Conservation (phyloP, 2,888 invertebrate species). For the Eledone cirrhosa region DNA sequence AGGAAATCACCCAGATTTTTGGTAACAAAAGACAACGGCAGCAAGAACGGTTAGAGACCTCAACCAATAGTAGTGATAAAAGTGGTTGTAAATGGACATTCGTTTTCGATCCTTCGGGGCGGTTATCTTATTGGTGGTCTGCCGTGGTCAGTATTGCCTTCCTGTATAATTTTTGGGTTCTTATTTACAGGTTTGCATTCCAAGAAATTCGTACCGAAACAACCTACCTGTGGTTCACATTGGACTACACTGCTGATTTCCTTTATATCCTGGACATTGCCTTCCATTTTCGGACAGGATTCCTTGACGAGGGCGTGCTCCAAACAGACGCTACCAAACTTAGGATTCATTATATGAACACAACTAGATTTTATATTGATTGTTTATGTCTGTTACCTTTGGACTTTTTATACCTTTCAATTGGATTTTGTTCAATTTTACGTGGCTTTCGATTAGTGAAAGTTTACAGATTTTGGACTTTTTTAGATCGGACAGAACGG, state of each 20-base stretch:
- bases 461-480: slow-evolving; percentile 97
- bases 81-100: slow-evolving; percentile 79
- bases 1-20: slow-evolving; percentile 67
- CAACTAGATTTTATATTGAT: slow-evolving; percentile 97
- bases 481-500: slow-evolving; percentile 96
- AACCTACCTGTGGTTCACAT: slow-evolving; percentile 91
- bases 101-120: slow-evolving; percentile 97
- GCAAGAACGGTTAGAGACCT: slow-evolving; percentile 44
- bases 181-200: slow-evolving; percentile 98
- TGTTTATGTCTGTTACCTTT: slow-evolving; percentile 96
- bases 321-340: slow-evolving; percentile 94
- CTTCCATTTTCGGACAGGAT: slow-evolving; percentile 97
- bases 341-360: slow-evolving; percentile 97
- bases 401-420: slow-evolving; percentile 97
- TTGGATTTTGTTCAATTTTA: slow-evolving; percentile 91
- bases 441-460: slow-evolving; percentile 95
- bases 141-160: slow-evolving; percentile 65
- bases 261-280: slow-evolving; percentile 95
- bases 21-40: slow-evolving; percentile 59
- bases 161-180: slow-evolving; percentile 69
- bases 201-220: slow-evolving; percentile 90
- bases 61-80: slow-evolving; percentile 70
- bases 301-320: slow-evolving; percentile 95
- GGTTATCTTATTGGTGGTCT: slow-evolving; percentile 73
- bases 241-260: slow-evolving; percentile 96